Base-by-base conservation (phyloP, 2,888 invertebrate genomes). In the Dorcus parallelipipedus region DNA sequence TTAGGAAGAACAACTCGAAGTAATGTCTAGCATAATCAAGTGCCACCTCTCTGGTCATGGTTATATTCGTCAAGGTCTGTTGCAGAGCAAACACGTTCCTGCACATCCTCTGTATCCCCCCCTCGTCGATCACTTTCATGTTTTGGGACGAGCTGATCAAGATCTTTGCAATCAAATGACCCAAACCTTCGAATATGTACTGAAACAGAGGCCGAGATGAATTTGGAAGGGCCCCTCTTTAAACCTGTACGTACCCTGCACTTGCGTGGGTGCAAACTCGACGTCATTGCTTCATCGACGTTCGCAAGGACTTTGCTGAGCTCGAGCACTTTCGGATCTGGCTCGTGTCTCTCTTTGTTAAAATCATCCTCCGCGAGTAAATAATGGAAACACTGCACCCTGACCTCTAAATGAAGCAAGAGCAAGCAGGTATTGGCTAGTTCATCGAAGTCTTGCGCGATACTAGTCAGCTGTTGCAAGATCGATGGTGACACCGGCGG, bases 381-480 rank as follows among this genome's bases (percentile, higher is more conserved):
- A 80, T 95, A 95, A 81, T 94, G 94, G 81, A 97, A 97, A 78
- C 97, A 97, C 76, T 96, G 95, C 45, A 97, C 95, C 58, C 96
- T 85, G 60, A 91, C 86, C 84, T 98, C 97, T 67, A 97, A 82
- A 82, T 97, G 97, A 54, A 97, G 80, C 59, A 97, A 88, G 43
- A 98, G 81, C 59, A 97, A 83, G 72, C 96, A 96, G 54, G 92
- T 95, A 73, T 95, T 92, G 0, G 95, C 89, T 55, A 96, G 83
- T 69, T 95, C 93, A 73, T 94, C 90, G 74, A 94, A 95, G 64
- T 91, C 91, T 65, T 86, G 80, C 0, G 91, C 90, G 52, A 92
- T 83, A 62, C 87, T 84, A 7, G 84, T 82, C 50, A 91, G 77
- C 49, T 89, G 88, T 64, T 86, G 85, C 9, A 86, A 79, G 2